Evolutionary conservation across 2,797 vertebrate genomes (phyloP).

Genomic region (Pseudopleuronectes americanus): DNA sequence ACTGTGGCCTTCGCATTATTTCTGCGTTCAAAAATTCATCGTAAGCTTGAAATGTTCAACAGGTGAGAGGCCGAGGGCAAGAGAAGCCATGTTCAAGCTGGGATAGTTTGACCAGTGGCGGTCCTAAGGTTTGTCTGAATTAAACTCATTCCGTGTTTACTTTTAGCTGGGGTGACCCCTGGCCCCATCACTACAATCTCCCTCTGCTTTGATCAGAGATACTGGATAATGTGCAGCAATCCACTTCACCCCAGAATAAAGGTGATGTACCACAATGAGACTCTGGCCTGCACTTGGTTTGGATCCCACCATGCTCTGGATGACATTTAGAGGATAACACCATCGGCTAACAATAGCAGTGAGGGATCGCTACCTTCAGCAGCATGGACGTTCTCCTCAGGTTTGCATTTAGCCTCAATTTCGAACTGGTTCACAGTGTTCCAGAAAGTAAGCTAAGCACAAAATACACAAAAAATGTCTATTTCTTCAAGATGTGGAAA

Average conservation of each 20-base stretch:
- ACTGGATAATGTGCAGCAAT: too few species aligned
- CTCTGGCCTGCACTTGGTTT: neutral
- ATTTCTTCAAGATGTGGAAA: neutral
- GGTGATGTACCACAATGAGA: neutral
- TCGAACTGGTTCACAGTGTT: slow-evolving; percentile 17
- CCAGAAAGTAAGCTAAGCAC: slow-evolving; percentile 2
- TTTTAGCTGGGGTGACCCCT: too few species aligned
- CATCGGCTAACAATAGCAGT: neutral
- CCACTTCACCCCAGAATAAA: neutral
- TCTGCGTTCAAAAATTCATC: too few species aligned
- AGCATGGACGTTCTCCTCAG: neutral
- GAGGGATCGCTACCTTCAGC: slow-evolving; percentile 8
- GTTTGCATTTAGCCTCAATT: slow-evolving; percentile 19
- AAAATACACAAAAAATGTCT: neutral
- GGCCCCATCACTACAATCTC: too few species aligned
- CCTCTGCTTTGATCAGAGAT: too few species aligned
- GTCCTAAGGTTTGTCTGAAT: too few species aligned
- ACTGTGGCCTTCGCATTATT: slow-evolving; percentile 47
- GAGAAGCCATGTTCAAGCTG: too few species aligned
- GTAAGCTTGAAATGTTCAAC: too few species aligned
- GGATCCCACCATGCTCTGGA: neutral
- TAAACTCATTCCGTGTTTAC: too few species aligned
- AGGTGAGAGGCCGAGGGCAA: too few species aligned
- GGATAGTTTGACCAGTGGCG: too few species aligned
- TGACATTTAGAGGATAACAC: neutral